Base-by-base conservation (phyloP, 1,140 invertebrate genomes). In the Plectrocnemia conspersa region DNA sequence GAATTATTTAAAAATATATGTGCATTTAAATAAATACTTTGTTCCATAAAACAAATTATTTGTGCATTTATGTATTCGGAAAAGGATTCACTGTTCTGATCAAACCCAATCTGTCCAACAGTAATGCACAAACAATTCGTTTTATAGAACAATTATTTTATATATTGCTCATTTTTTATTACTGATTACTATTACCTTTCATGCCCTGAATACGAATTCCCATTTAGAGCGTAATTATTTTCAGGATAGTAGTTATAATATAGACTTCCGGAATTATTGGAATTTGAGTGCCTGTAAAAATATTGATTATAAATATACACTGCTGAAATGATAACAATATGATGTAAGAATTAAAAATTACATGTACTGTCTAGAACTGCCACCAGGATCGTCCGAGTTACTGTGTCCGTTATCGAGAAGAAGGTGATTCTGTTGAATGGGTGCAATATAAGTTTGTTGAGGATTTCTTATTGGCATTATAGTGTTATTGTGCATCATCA, bases 401-500 rank as follows among this genome's bases (percentile, higher is more conserved):
- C 42, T 19, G 29, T 59, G 58, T 7, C 40, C 41, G 18, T 53
- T 56, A 41, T 60, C 58, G 3, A 48, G 32, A 1, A 60, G 24
- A 24, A 56, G 48, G 33, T 61, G 58, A 38, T 47, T 60, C 10
- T 60, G 54, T 21, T 53, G 49, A 13, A 56, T 68, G 66, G 61
- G 73, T 67, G 69, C 56, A 0, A 69, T 59, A 21, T 71, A 49
- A 3, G 68, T 67, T 42, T 71, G 70, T 36, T 71, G 69, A 1
- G 32, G 63, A 46, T 23, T 68, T 62, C 32, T 67, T 29, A 54
- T 57, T 0, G 59, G 57, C 56, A 70, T 62, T 4, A 64, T 49
- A 1, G 68, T 52, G 15, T 33, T 21, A n/a, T 16, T 24, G 11
- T 71, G 42, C 1, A 84, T 81, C 0, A 90, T 84, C 61, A 89